Evolutionary conservation across 2,888 invertebrate genomes (phyloP), one percentile per base, ranked within the genome.

Genomic region (Tryphoninae sp.): DNA sequence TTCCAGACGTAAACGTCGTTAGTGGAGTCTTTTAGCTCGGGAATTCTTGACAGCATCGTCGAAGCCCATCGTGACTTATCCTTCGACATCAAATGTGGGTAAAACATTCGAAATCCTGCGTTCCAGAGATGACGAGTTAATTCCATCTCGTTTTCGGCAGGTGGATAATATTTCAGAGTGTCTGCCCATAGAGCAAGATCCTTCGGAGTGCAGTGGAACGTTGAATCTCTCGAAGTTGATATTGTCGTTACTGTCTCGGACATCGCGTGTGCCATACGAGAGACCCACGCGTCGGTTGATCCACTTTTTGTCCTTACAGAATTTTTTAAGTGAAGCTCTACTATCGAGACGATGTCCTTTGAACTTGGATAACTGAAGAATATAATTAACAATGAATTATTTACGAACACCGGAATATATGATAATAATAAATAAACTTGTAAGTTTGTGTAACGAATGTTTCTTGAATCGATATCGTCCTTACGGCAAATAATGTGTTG

Each of bases 131-230:
- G 84, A 61, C 78, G 82, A 0, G 88, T 88, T 16, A 89, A 73
- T 13, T 86, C 86, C 0, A 84, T 64, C 26, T 88, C 87, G 13
- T 84, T 84, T 59, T 90, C 89, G 0, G 87, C 86, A 0, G 67
- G 68, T 0, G 89, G 89, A 84, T 92, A 92, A 81, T 87, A 87
- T 51, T 86, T 86, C 11, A 92, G 79, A 42, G 87, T 84, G 11
- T 86, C 86, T 0, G 90, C 87, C 92, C 92, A 92, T 2, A 84
- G 76, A 9, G 89, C 84, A 40, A 92, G 83, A 83, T 92, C 89
- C 55, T 88, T 89, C 0, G 87, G 86, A 4, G 87, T 88, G 89
- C 90, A 91, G 9, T 73, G 74, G 23, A 84, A 62, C 6, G 80
- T 74, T 1, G 76, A 77, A 49, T 87, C 85, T 2, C 84, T 81